These are phyloP conservation scores for Microtus ochrogaster DNA, from an alignment of 2,113 vertebrate species.

Conservation along the genomic window DNA sequence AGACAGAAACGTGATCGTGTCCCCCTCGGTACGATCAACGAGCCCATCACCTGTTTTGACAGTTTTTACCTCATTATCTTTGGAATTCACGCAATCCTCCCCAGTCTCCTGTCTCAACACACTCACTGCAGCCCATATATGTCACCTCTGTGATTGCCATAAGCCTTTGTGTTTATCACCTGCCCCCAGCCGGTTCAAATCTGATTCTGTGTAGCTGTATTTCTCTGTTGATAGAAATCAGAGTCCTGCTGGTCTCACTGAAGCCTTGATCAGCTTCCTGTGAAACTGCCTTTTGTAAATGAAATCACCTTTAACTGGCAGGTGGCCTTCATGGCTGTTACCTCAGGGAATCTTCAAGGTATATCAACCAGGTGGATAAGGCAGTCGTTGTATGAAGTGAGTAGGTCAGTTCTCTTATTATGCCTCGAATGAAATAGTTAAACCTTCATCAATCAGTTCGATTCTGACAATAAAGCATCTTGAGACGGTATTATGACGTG, in stretches of 20 bases:
- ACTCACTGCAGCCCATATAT: rapidly evolving
- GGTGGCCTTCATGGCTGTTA: background rate
- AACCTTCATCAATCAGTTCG: background rate
- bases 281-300: slow-evolving; percentile 16
- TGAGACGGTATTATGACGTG: background rate
- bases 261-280: background rate
- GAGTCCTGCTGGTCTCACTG: background rate
- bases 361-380: background rate
- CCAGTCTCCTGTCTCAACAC: background rate
- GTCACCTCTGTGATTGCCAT: background rate
- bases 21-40: background rate
- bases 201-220: background rate
- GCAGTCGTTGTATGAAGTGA: background rate
- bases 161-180: background rate
- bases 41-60: background rate
- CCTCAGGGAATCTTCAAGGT: background rate
- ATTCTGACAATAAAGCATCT: slow-evolving; percentile 8
- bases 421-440: background rate
- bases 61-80: background rate
- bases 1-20: background rate
- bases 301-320: background rate
- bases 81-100: background rate
- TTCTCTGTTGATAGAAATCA: background rate
- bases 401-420: background rate
- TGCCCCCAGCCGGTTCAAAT: background rate